phyloP scores from a whole-genome alignment of 2,113 vertebrate genomes.

The Brachypodius melanocephalos region DNA sequence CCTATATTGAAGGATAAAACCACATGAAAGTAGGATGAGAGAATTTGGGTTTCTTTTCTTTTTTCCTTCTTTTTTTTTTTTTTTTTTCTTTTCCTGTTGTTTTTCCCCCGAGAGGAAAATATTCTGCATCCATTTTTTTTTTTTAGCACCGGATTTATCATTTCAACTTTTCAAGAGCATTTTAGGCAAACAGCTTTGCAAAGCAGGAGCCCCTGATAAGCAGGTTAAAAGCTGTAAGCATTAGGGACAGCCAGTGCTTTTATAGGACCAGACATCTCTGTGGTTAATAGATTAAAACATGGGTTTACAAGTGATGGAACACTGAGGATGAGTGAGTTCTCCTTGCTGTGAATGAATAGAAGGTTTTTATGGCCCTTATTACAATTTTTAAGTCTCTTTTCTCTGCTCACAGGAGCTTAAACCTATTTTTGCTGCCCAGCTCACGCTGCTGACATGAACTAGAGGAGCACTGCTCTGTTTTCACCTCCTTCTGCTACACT shows the following conservation, averaged over 20 bases:
- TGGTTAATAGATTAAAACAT: conserved; percentile 34
- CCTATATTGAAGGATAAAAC: conserved; percentile 3
- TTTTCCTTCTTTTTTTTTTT: too few species aligned
- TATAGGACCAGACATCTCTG: background rate
- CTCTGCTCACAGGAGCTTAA: background rate
- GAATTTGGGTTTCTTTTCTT: background rate
- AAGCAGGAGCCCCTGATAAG: conserved; percentile 55
- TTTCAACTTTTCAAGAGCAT: conserved; percentile 57
- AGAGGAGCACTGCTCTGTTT: background rate
- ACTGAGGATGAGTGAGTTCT: background rate
- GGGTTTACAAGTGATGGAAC: background rate
- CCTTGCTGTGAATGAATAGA: conserved; percentile 10
- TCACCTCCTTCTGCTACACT: background rate
- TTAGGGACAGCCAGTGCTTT: conserved; percentile 45
- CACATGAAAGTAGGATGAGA: conserved; percentile 62
- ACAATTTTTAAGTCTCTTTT: background rate
- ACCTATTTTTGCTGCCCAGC: background rate
- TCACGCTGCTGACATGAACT: background rate
- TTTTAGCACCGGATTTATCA: conserved; percentile 41
- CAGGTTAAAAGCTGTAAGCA: conserved; percentile 62
- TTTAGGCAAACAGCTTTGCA: conserved; percentile 48
- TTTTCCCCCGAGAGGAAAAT: background rate
- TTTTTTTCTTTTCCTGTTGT: background rate
- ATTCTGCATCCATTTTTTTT: background rate
- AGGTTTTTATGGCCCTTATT: background rate